A percentile compares a stretch with the other conserved stretches of the same genome.
phyloP scores from a whole-genome alignment of 2,797 vertebrate species.

The Buceros bicornis region DNA sequence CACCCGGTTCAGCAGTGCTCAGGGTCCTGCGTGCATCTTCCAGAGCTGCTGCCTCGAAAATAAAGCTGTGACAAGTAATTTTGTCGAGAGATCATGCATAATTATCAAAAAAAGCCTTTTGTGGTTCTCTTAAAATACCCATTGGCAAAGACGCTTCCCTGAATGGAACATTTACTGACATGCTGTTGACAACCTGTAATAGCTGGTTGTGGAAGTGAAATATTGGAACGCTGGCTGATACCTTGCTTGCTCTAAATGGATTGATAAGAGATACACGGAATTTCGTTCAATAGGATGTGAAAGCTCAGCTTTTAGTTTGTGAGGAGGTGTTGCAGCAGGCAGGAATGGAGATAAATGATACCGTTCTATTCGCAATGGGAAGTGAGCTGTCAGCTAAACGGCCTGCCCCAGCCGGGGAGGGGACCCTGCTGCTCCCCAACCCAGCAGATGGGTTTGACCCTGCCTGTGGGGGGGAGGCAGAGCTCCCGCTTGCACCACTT shows the following conservation, averaged over 20 bases:
- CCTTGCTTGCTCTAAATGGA: neutral
- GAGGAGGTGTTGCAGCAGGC: neutral
- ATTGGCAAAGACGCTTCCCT: neutral
- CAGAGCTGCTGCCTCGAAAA: neutral
- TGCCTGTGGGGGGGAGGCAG: neutral
- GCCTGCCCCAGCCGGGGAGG: neutral
- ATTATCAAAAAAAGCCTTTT: constrained; percentile 1
- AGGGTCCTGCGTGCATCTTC: neutral
- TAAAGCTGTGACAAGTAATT: neutral
- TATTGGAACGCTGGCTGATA: neutral
- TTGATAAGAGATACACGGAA: neutral
- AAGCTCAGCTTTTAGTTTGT: neutral
- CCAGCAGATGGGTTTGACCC: neutral
- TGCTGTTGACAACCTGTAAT: neutral
- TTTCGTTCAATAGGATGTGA: neutral
- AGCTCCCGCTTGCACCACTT: neutral
- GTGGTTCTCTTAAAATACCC: neutral
- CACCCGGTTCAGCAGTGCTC: accelerated
- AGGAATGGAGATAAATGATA: neutral
- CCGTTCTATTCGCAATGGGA: neutral
- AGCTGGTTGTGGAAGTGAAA: neutral
- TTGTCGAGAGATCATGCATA: neutral
- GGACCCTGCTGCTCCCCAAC: neutral
- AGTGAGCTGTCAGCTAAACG: neutral
- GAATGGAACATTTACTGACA: neutral